Conservation (phyloP, 1,140 invertebrate species). For the Papilio glaucus region DNA sequence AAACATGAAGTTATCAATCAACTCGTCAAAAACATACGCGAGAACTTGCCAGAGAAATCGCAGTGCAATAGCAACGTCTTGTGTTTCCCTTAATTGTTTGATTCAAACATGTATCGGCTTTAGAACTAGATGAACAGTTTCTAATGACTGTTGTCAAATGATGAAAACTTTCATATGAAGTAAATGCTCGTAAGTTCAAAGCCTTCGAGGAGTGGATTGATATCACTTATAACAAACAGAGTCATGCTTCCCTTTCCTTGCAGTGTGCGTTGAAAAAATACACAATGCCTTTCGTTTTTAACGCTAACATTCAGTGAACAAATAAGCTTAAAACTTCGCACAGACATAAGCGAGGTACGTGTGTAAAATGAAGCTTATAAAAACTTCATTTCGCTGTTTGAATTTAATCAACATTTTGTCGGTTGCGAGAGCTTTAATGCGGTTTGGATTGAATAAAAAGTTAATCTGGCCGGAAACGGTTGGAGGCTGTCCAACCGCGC, state of each 20-base stretch:
- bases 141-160: too few species aligned
- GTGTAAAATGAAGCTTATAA: conserved; percentile 30
- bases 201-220: neutral
- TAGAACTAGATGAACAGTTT: too few species aligned
- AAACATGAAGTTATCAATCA: too few species aligned
- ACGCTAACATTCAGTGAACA: neutral
- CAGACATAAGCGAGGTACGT: neutral
- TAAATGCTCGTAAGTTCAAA: too few species aligned
- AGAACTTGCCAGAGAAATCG: too few species aligned
- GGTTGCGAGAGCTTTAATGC: conserved; percentile 42
- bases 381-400: conserved; percentile 35
- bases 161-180: too few species aligned
- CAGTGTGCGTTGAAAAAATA: neutral
- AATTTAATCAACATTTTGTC: conserved; percentile 37
- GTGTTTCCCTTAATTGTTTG: too few species aligned
- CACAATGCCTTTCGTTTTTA: neutral
- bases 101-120: too few species aligned
- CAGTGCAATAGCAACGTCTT: too few species aligned
- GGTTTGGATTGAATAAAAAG: conserved; percentile 59
- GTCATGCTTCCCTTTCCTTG: neutral
- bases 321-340: neutral
- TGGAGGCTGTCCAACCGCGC: conserved; percentile 68
- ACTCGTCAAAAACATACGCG: too few species aligned
- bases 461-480: conserved; percentile 58
- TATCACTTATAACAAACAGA: neutral